Evolutionary conservation across 2,888 invertebrate species (phyloP), one percentile per base, ranked within the genome.

Genomic region (Ctenicera cuprea): DNA sequence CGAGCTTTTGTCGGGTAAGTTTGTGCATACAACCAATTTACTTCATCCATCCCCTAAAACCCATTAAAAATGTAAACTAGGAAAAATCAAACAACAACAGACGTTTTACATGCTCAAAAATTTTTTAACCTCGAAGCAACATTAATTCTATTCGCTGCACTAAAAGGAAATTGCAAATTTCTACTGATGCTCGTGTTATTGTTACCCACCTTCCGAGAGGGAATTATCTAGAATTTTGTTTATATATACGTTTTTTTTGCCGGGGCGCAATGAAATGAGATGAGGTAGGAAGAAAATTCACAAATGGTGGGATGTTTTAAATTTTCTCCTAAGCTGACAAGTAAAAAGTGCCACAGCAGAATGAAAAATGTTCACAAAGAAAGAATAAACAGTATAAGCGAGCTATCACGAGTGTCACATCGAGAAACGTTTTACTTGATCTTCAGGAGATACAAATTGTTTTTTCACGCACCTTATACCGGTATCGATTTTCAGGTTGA

Each of bases 1-100:
- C 95, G 77, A 95, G 95, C 85, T 95, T 96, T 86, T 96, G 95
- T 88, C 90, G 94, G 90, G 95, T 95, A 87, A 92, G 94, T 91
- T 14, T 54, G n/a, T 30, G 18, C 26, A 18, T 12, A 26, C 26
- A 57, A 57, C 7, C 48, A 54, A 54, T 14, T 14, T 14, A 16
- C 50, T 59, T 30, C 68, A 41, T 71, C n/a, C n/a, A n/a, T n/a
- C n/a, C n/a, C 18, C 26, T 38, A 12, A 66, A 66, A 52, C 26
- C 66, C 52, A 54, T 64, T 52, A 52, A 66, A 66, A 52, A 66
- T 54, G 66, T 41, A 66, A 38, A 52, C 41, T 38, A 16, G 16
- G 52, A 52, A 54, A 52, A 50, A 14, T 37, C 30, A 26, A 68
- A 50, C 61, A 45, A 54, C n/a, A 57, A 18, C 68, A 50, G 43